These are phyloP conservation scores for Melangyna quadrimaculata DNA, from an alignment of 2,888 invertebrate species.

Conservation along the genomic window DNA sequence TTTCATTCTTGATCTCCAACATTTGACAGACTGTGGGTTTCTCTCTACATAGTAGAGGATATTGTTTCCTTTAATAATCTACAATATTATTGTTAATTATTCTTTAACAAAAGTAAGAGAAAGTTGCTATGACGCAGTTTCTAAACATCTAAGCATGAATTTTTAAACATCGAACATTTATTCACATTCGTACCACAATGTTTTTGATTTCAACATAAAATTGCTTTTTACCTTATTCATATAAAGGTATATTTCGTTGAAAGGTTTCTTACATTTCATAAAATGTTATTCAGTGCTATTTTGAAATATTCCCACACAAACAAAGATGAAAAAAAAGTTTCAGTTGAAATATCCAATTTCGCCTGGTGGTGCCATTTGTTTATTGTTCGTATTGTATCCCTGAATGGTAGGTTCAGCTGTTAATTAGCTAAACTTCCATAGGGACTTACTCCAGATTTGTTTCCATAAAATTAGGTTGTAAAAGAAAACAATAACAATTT, in stretches of 20 bases:
- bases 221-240: background rate
- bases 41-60: too few relatives aligned
- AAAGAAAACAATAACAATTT: constrained; percentile 46
- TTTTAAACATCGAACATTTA: background rate
- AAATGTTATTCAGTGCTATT: background rate
- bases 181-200: background rate
- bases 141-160: too few relatives aligned
- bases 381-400: background rate
- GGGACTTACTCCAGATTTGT: constrained; percentile 41
- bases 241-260: background rate
- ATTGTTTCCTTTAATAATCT: too few relatives aligned
- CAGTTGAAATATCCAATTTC: constrained; percentile 54
- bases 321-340: constrained; percentile 15
- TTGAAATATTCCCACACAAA: background rate
- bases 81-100: too few relatives aligned
- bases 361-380: constrained; percentile 54
- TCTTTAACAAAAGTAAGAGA: too few relatives aligned
- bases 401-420: constrained; percentile 19
- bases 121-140: too few relatives aligned
- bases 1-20: too few relatives aligned
- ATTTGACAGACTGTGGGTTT: too few relatives aligned
- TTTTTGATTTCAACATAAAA: background rate
- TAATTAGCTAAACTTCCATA: constrained; percentile 55
- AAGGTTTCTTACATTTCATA: background rate
- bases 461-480: constrained; percentile 52